phyloP scores from a whole-genome alignment of 2,113 vertebrate genomes.

The Rhombomys opimus region DNA sequence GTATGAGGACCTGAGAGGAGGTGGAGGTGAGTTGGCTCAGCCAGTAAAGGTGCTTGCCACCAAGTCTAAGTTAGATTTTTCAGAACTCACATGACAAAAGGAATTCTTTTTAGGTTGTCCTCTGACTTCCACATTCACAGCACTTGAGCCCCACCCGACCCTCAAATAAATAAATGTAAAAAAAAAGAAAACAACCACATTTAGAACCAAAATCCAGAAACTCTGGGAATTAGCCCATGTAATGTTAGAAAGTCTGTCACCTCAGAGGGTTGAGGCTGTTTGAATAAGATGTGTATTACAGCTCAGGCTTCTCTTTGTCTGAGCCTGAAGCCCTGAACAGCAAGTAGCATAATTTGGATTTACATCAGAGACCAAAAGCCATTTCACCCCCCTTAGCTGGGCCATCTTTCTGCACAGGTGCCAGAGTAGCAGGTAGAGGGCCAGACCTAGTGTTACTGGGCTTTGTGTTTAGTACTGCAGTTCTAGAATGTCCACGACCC shows the following conservation, averaged over 20 bases:
- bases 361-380: background rate
- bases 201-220: background rate
- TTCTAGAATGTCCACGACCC: background rate
- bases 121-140: no score
- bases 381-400: background rate
- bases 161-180: background rate
- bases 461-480: background rate
- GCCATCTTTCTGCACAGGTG: background rate
- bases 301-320: conserved; percentile 14
- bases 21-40: background rate
- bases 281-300: background rate
- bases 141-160: background rate
- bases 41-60: background rate
- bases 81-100: background rate
- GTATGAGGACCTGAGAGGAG: background rate
- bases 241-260: background rate
- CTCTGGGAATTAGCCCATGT: background rate
- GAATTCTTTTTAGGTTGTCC: background rate
- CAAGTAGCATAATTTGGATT: conserved; percentile 23
- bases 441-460: background rate
- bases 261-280: background rate
- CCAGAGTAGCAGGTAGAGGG: background rate
- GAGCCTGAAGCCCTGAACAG: conserved; percentile 44
- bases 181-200: background rate
- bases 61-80: background rate